Base-by-base conservation (phyloP, 1,140 invertebrate genomes). In the Tyrophagus putrescentiae region DNA sequence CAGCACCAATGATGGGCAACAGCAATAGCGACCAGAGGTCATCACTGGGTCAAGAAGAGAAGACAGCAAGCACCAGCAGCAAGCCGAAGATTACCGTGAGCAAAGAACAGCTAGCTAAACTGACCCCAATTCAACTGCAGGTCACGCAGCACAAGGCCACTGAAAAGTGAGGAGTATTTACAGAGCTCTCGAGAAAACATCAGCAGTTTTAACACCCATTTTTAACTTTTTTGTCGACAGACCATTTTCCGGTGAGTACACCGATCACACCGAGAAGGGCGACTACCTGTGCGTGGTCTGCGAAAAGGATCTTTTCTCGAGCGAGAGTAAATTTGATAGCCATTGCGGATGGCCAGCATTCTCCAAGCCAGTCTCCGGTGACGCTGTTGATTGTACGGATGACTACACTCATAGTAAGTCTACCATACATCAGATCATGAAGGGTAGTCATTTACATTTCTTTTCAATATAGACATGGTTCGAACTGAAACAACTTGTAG, bases 91-190 rank as follows among this genome's bases (percentile, higher is more conserved):
- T n/a, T n/a, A n/a, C n/a, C n/a, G 33, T 58, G 27, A 25, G 63
- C 41, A 90, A 88, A 72, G 83, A 84, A 64, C 82, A 90, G 62
- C 75, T 94, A 62, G 85, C 84, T 70, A 84, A 86, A 69, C 80
- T 97, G 65, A 91, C 88, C 32, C 84, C 90, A 11, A 65, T 93
- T 60, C 87, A 95, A 70, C 96, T 87, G 78, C 82, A 90, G 75
- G 87, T 96, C 64, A 95, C 91, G 25, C 91, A 96, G 73, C 87
- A 95, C 77, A 86, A 87, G 69, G 89, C 87, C 59, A 97, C 92
- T 1, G 92, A 97, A 76, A 83, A 86, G 79, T 80, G 69, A 66
- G 61, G 57, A 45, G 39, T 7, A 23, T 50, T 16, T 16, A 16
- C 32, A 28, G 13, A 50, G 3, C 32, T 23, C n/a, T n/a, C n/a